Percentiles rank a stretch among this genome's conserved stretches.
phyloP scores from a whole-genome alignment of 1,140 invertebrate genomes.

The Bombyx mandarina region DNA sequence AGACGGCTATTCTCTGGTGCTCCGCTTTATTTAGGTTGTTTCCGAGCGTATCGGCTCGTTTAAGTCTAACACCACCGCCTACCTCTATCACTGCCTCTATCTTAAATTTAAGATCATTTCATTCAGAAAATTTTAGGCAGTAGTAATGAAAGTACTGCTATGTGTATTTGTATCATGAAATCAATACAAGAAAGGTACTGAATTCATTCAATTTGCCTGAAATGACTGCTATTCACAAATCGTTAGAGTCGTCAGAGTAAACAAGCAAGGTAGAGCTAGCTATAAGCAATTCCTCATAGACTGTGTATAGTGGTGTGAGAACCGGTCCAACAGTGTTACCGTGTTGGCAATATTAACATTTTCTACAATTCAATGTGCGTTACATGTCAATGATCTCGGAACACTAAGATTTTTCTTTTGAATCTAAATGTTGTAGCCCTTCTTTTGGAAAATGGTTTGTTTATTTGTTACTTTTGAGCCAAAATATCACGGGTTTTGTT shows the following conservation, averaged over 20 bases:
- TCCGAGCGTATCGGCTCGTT: constrained; percentile 46
- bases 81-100: constrained; percentile 29
- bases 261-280: no score
- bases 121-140: neutral
- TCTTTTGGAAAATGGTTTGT: neutral
- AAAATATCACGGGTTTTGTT: neutral
- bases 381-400: constrained; percentile 19
- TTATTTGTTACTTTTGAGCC: neutral
- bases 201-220: no score
- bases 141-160: no score
- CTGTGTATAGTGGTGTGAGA: constrained; percentile 8
- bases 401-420: constrained; percentile 3
- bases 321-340: constrained; percentile 16
- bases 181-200: no score
- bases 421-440: neutral
- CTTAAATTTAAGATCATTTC: constrained; percentile 1
- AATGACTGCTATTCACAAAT: no score
- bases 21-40: constrained; percentile 67
- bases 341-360: constrained; percentile 16
- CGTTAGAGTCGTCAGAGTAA: no score
- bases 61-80: constrained; percentile 21
- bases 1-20: constrained; percentile 57
- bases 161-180: no score
- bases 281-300: neutral
- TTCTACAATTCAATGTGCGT: constrained; percentile 14